These are phyloP conservation scores for Carlito syrichta DNA, from an alignment of 2,113 vertebrate species.

Conservation along the genomic window DNA sequence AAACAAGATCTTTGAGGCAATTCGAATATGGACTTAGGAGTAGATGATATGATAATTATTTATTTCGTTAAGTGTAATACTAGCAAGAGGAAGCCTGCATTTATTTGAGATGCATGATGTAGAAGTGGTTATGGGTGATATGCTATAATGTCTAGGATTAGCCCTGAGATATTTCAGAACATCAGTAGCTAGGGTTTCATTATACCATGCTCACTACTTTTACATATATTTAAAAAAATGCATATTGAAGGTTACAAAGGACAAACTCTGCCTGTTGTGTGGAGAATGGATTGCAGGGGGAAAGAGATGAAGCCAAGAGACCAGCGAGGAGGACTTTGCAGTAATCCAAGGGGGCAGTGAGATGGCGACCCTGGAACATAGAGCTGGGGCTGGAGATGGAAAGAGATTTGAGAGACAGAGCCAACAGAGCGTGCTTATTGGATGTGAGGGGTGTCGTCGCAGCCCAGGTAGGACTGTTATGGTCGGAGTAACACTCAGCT, in stretches of 20 bases:
- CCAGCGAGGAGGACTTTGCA: neutral
- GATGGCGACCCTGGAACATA: no score
- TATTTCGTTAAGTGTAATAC: neutral
- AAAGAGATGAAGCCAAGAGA: neutral
- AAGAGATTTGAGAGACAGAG: neutral
- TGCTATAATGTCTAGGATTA: neutral
- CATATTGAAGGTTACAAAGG: neutral
- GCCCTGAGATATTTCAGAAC: neutral
- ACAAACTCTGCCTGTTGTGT: neutral
- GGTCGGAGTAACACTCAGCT: no score
- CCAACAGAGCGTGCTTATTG: neutral
- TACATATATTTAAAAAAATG: neutral
- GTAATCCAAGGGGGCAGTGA: neutral
- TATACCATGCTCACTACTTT: neutral
- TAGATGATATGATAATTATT: neutral
- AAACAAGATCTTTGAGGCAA: neutral
- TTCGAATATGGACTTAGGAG: neutral
- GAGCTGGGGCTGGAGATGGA: no score
- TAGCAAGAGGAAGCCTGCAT: neutral
- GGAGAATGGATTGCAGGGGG: neutral
- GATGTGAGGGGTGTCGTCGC: neutral
- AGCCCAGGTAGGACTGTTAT: neutral
- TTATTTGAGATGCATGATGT: neutral
- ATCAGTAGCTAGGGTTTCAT: neutral
- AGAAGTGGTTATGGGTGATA: neutral